phyloP scores from a whole-genome alignment of 35 echinoderm and acorn worm genomes.

The Stichopus chloronotus region DNA sequence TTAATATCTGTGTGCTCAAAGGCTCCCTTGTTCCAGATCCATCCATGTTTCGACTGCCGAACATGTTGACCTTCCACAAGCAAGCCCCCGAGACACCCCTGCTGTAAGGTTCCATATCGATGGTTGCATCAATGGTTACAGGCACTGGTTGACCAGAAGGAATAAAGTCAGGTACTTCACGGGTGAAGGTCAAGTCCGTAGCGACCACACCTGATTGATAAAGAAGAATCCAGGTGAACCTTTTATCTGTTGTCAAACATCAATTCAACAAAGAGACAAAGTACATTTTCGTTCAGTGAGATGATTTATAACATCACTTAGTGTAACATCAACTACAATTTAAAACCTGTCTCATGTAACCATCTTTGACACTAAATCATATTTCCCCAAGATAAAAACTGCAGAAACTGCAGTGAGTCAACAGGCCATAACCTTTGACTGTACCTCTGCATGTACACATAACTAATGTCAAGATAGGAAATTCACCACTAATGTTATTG shows the following conservation, averaged over 20 bases:
- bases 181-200: conserved; percentile 18
- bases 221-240: not conserved
- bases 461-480: not conserved
- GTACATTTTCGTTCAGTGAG: not conserved
- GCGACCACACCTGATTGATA: conserved; percentile 27
- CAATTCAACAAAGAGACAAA: not conserved
- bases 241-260: not conserved
- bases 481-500: not conserved
- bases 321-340: too few species aligned
- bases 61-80: conserved; percentile 83
- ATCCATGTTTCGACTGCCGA: conserved; percentile 64
- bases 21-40: conserved; percentile 55
- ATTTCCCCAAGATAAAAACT: too few species aligned
- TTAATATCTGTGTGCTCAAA: conserved; percentile 56
- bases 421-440: too few species aligned
- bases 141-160: conserved; percentile 62
- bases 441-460: too few species aligned
- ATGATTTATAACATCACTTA: too few species aligned
- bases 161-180: conserved; percentile 28
- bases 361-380: too few species aligned
- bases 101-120: conserved; percentile 70
- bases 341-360: too few species aligned
- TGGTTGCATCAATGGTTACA: conserved; percentile 67
- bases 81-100: conserved; percentile 54
- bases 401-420: too few species aligned